Conservation (phyloP, 2,113 vertebrate genomes). For the Chionodraco myersi region DNA sequence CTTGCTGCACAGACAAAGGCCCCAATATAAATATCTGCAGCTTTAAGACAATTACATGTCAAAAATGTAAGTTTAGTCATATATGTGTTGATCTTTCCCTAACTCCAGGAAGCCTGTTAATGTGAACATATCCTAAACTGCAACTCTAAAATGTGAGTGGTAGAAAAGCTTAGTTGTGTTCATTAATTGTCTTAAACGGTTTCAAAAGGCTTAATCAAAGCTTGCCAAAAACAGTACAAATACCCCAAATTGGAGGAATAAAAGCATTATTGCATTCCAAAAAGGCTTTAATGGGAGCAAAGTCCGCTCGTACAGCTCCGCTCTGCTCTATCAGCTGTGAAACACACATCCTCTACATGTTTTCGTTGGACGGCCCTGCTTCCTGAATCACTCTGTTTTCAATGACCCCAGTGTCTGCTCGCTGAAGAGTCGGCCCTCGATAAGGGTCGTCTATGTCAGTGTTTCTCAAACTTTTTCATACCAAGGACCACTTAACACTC, state of each 20-base stretch:
- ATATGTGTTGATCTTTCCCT: no score
- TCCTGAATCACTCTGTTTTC: conserved; percentile 57
- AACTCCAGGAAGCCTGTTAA: no score
- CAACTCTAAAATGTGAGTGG: no score
- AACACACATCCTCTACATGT: conserved; percentile 66
- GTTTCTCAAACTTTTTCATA: no score
- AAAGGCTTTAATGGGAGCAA: conserved; percentile 30
- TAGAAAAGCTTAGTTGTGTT: background rate
- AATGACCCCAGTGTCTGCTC: conserved; percentile 18
- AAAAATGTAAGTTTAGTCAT: no score
- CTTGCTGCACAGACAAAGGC: no score
- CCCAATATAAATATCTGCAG: no score
- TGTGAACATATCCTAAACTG: no score
- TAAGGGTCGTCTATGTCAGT: background rate
- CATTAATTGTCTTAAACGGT: background rate
- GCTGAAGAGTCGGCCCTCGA: background rate
- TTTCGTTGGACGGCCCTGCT: conserved; percentile 60
- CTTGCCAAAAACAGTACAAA: background rate
- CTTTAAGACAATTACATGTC: no score
- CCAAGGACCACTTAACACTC: no score
- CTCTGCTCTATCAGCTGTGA: conserved; percentile 27
- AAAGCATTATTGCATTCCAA: conserved; percentile 13
- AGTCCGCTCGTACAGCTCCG: background rate
- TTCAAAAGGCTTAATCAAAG: conserved; percentile 6
- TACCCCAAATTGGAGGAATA: background rate